Conservation (phyloP, 1,140 invertebrate genomes). For the Papilio aristodemus region DNA sequence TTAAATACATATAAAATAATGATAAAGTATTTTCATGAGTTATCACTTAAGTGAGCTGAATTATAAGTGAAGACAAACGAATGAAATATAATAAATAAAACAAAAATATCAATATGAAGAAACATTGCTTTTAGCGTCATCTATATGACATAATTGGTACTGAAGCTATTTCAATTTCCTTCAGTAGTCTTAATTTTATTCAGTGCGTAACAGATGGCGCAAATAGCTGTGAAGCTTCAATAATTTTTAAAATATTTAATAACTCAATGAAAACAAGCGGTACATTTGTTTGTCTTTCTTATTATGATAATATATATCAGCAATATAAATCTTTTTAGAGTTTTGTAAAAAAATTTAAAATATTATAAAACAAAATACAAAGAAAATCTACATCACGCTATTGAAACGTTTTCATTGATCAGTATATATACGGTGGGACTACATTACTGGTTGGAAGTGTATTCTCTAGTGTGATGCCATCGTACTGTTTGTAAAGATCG, state of each 20-base stretch:
- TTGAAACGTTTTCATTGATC: slow-evolving; percentile 39
- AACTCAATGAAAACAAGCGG: not conserved
- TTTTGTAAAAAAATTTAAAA: not conserved
- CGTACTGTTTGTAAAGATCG: slow-evolving; percentile 66
- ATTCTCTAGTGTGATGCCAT: slow-evolving; percentile 78
- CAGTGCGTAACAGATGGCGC: not conserved
- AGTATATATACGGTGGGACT: slow-evolving; percentile 50
- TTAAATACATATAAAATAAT: no score
- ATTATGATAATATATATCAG: not conserved
- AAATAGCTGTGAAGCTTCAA: not conserved
- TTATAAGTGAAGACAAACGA: not conserved
- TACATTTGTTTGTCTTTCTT: not conserved
- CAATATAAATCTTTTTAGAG: not conserved
- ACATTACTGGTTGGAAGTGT: slow-evolving; percentile 55
- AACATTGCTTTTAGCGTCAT: not conserved
- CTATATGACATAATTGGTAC: not conserved
- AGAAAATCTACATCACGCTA: slow-evolving; percentile 55
- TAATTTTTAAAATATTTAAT: not conserved
- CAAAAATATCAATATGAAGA: not conserved
- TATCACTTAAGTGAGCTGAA: no score
- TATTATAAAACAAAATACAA: slow-evolving; percentile 3
- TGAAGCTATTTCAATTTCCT: not conserved
- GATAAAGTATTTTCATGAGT: no score
- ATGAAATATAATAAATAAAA: not conserved
- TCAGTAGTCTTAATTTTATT: not conserved